A percentile compares a stretch with the other conserved stretches of the same genome.
These are phyloP conservation scores for Rhingia campestris DNA, from an alignment of 2,888 invertebrate species.

Conservation along the genomic window DNA sequence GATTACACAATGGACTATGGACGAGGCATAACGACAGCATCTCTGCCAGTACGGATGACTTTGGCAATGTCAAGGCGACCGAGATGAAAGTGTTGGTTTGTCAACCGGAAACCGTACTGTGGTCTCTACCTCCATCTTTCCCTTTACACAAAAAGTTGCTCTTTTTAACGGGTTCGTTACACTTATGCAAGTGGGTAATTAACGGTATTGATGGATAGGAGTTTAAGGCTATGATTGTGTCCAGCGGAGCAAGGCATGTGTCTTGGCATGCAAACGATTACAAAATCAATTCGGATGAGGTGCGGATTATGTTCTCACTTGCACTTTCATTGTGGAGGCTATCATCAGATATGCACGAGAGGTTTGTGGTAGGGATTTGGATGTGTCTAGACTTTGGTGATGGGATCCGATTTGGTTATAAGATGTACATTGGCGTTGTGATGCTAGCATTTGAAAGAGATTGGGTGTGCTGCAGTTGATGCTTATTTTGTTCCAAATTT, in stretches of 20 bases:
- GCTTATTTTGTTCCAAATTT: no score
- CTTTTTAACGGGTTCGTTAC: conserved; percentile 58
- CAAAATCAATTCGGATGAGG: conserved; percentile 28
- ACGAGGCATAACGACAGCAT: conserved; percentile 11
- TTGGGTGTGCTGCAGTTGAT: no score
- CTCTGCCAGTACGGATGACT: not conserved
- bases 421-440: no score
- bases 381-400: not conserved
- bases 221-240: conserved; percentile 37
- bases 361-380: not conserved
- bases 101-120: conserved; percentile 54
- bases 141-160: conserved; percentile 52
- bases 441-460: no score
- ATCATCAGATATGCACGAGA: not conserved
- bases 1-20: conserved; percentile 63
- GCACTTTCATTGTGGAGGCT: conserved; percentile 19
- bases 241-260: conserved; percentile 38
- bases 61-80: conserved; percentile 56
- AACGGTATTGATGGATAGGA: conserved; percentile 28
- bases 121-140: conserved; percentile 20
- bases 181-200: conserved; percentile 39
- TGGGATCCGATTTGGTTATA: not conserved
- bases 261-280: conserved; percentile 46
- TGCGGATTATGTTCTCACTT: conserved; percentile 25
- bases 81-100: conserved; percentile 52